Conservation (phyloP, 2,797 vertebrate genomes). For the Darevskia nairensis region DNA sequence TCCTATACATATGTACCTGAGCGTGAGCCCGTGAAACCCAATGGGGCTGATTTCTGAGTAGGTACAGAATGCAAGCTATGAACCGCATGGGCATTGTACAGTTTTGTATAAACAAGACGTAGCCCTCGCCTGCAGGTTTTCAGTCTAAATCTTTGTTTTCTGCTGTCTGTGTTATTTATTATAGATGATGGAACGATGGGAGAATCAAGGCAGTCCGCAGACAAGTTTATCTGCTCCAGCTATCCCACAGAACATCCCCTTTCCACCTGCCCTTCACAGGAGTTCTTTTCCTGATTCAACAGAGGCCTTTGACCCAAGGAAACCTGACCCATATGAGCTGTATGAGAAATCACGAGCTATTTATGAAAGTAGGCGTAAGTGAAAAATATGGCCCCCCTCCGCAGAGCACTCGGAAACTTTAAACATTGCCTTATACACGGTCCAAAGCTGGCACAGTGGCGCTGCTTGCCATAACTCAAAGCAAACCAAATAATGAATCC, state of each 20-base stretch:
- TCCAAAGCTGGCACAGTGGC: conserved; percentile 46
- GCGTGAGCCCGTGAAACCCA: not conserved
- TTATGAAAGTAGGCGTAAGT: conserved; percentile 99
- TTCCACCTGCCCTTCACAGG: conserved; percentile 90
- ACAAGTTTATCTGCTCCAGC: conserved; percentile 89
- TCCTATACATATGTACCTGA: not conserved
- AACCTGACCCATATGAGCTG: conserved; percentile 95
- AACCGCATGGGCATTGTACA: not conserved
- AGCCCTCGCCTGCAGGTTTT: not conserved
- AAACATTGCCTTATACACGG: conserved; percentile 33
- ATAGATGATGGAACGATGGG: conserved; percentile 97
- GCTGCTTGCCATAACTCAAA: conserved; percentile 45
- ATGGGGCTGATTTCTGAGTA: not conserved
- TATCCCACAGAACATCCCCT: conserved; percentile 89
- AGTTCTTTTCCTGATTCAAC: conserved; percentile 92
- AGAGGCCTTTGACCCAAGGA: conserved; percentile 92
- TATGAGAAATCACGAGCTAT: conserved; percentile 98
- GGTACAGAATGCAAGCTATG: not conserved
- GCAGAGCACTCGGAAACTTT: conserved; percentile 46
- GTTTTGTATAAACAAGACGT: not conserved
- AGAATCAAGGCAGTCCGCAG: conserved; percentile 92
- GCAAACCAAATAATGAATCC: conserved; percentile 39
- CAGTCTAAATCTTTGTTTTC: not conserved
- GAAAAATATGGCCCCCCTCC: conserved; percentile 64
- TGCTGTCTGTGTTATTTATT: conserved; percentile 69